Conservation (phyloP, 30 jellyfish, hydroid and myxozoan genomes). For the Pseudorhiza aurosa region DNA sequence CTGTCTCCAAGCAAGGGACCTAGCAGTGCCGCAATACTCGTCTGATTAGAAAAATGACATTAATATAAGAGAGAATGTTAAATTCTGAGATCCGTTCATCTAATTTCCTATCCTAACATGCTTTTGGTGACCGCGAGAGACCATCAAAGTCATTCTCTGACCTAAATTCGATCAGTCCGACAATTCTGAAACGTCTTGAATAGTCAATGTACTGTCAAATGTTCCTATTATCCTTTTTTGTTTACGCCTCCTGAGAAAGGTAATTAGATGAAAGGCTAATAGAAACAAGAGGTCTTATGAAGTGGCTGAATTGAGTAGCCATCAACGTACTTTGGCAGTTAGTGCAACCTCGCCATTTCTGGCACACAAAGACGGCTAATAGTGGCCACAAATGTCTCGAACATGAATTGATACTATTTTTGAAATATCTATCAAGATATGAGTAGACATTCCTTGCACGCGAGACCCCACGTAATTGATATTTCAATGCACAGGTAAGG, state of each 20-base stretch:
- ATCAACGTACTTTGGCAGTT: no score
- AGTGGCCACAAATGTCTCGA: no score
- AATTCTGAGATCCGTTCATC: slow-evolving; percentile 4
- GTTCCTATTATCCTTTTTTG: not conserved
- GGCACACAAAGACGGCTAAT: no score
- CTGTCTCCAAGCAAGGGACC: slow-evolving; percentile 6
- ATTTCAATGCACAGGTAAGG: no score
- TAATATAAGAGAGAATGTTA: slow-evolving; percentile 35
- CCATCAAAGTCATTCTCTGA: slow-evolving; percentile 37
- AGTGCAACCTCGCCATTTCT: no score
- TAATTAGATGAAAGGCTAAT: not conserved
- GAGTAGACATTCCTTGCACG: no score
- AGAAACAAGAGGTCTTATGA: no score
- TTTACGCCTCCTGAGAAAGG: not conserved
- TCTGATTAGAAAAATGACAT: slow-evolving; percentile 29
- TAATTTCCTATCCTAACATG: slow-evolving; percentile 28
- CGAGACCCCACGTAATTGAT: no score
- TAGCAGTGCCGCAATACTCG: not conserved
- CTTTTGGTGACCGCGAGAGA: slow-evolving; percentile 28
- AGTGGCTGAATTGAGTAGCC: no score
- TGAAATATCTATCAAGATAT: no score
- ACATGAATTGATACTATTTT: no score
- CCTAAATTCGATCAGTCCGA: slow-evolving; percentile 20
- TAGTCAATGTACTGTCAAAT: slow-evolving; percentile 21
- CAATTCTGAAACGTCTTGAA: slow-evolving; percentile 12